Evolutionary conservation across 1,140 invertebrate species (phyloP), one percentile per base, ranked within the genome.

Genomic region (Myzus persicae): DNA sequence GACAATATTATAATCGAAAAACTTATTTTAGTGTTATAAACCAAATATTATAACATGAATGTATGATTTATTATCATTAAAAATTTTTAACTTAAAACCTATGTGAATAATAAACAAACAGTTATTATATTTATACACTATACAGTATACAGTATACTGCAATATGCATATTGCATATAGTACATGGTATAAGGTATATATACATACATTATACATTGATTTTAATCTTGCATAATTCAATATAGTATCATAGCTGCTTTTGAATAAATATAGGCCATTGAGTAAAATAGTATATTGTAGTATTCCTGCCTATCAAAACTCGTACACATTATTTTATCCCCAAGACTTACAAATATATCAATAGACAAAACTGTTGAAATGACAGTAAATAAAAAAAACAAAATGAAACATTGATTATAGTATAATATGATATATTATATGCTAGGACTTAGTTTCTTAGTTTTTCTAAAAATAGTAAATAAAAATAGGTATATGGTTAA

Each of bases 381-480:
- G 1, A 2, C 8, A 8, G 31, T 44, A 9, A 38, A 81, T 38
- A 42, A 84, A 84, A n/a, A 84, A 42, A 42, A 31, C 20, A 42
- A 85, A 85, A 44, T 31, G 0, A 85, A 44, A 85, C 8, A 31
- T 44, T n/a, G 22, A 84, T 31, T 40, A 87, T 87, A 46, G 24
- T 36, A 48, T 8, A 8, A 22, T 18, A 31, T n/a, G 1, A 22
- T 88, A 88, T 48, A 22, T 36, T 24, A 51, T 51, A n/a, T 87
- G 4, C 26, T 38, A 46, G 2, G 5, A n/a, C 44, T 88, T 44
- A 0, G 20, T 46, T n/a, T 84, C 9, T 24, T 42, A 26, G 38
- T 84, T 42, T 84, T 87, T 88, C 44, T n/a, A 48, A 18, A 40
- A 46, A 88, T 88, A n/a, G 36, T 46, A 76, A 76, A 88, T 88